A percentile compares a stretch with the other conserved stretches of the same genome.
phyloP scores from a whole-genome alignment of 2,888 invertebrate species.

The Sialis fuliginosa region DNA sequence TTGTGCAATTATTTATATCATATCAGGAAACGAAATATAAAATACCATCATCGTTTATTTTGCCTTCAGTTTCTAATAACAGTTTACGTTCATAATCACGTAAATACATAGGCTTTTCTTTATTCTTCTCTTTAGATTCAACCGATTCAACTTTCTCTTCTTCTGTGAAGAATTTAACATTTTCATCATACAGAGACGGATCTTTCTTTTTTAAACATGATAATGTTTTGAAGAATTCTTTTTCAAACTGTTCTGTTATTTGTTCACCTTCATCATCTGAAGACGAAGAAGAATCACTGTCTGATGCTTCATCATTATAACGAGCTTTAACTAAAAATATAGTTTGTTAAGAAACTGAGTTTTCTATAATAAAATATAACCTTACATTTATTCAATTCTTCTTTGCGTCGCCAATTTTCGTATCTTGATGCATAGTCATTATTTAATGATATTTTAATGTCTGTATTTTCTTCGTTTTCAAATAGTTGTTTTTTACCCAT shows the following conservation, averaged over 20 bases:
- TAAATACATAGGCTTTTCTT: slow-evolving; percentile 41
- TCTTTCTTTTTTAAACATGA: slow-evolving; percentile 75
- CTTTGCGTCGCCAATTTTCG: slow-evolving; percentile 67
- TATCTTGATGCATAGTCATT: slow-evolving; percentile 71
- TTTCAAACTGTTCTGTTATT: slow-evolving; percentile 52
- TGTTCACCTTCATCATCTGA: slow-evolving; percentile 44
- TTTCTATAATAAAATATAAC: slow-evolving; percentile 1
- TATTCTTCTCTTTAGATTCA: slow-evolving; percentile 17
- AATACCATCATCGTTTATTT: slow-evolving; percentile 23
- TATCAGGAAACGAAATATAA: too few relatives aligned
- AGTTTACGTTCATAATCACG: slow-evolving; percentile 67
- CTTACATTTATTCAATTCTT: slow-evolving; percentile 67
- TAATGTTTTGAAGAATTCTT: slow-evolving; percentile 74
- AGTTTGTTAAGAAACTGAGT: background rate
- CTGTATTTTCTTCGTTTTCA: slow-evolving; percentile 32
- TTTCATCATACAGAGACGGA: slow-evolving; percentile 72
- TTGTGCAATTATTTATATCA: too few relatives aligned
- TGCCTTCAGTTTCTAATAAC: slow-evolving; percentile 48
- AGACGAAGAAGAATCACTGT: slow-evolving; percentile 32
- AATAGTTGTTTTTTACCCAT: slow-evolving; percentile 30
- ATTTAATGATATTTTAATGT: slow-evolving; percentile 45
- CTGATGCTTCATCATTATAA: slow-evolving; percentile 21
- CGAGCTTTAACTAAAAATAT: slow-evolving; percentile 37
- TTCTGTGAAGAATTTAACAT: slow-evolving; percentile 46
- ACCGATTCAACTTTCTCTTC: slow-evolving; percentile 9